A percentile compares a stretch with the other conserved stretches of the same genome.
Conservation (phyloP, 2,888 invertebrate genomes). For the Pardosa pseudoannulata region DNA sequence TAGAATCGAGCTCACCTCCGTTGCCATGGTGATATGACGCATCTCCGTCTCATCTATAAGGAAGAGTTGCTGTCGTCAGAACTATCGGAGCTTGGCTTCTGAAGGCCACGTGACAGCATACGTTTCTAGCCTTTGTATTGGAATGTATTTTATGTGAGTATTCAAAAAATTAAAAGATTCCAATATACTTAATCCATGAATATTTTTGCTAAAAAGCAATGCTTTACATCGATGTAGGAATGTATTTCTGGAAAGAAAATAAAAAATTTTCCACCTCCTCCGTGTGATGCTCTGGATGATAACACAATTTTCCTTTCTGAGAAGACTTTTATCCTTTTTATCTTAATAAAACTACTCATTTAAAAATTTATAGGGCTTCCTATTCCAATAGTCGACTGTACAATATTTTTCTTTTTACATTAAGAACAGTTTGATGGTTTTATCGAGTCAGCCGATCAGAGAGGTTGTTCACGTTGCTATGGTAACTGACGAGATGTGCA, state of each 20-base stretch:
- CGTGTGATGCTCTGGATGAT: no score
- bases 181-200: background rate
- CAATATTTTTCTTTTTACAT: no score
- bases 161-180: background rate
- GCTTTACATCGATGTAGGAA: no score
- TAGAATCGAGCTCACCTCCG: constrained; percentile 59
- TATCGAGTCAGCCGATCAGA: constrained; percentile 53
- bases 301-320: no score
- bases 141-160: constrained; percentile 3
- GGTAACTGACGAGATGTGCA: constrained; percentile 51
- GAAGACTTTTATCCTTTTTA: no score
- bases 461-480: constrained; percentile 53
- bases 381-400: no score
- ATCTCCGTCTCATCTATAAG: constrained; percentile 52
- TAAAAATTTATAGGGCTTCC: no score
- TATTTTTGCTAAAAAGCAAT: no score
- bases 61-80: constrained; percentile 57
- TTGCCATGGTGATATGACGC: constrained; percentile 73
- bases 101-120: constrained; percentile 49
- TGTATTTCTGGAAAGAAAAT: no score
- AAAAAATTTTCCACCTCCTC: no score
- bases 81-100: constrained; percentile 17
- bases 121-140: background rate
- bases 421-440: constrained; percentile 17
- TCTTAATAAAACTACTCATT: no score